phyloP scores from a whole-genome alignment of 2,888 invertebrate genomes.

The Schizotus pectinicornis region DNA sequence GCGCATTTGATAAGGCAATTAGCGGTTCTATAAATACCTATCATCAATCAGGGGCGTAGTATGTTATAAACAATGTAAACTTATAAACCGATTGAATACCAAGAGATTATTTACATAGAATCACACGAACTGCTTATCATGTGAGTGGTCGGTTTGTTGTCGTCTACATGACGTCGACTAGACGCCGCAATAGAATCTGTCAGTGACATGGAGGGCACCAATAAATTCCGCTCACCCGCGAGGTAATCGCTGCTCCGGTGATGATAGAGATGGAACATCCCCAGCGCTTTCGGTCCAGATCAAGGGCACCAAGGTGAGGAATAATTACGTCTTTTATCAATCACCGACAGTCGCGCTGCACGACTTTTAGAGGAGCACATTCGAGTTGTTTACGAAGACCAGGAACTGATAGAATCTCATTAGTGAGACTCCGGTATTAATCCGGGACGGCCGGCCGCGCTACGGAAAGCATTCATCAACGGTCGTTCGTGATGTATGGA shows the following conservation, averaged over 20 bases:
- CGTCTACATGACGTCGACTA: neutral
- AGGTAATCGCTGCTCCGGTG: neutral
- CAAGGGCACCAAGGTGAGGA: neutral
- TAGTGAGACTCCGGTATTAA: neutral
- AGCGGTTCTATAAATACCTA: no score
- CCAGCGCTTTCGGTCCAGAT: no score
- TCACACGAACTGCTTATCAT: no score
- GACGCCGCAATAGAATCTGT: neutral
- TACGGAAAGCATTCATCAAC: slow-evolving; percentile 4
- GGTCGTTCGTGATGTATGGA: neutral
- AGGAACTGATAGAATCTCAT: neutral
- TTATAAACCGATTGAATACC: no score
- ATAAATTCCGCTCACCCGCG: neutral
- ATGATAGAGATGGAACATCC: neutral
- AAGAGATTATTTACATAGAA: no score
- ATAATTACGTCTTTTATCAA: neutral
- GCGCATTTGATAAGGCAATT: no score
- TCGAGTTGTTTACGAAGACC: neutral
- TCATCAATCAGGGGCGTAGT: no score
- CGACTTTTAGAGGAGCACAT: neutral
- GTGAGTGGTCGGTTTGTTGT: no score
- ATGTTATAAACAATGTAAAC: no score
- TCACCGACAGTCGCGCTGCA: neutral
- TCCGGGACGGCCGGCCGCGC: neutral
- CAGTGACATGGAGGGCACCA: neutral